A percentile compares a stretch with the other conserved stretches of the same genome.
These are phyloP conservation scores for Athalia cordata DNA, from an alignment of 2,888 invertebrate genomes.

Conservation along the genomic window DNA sequence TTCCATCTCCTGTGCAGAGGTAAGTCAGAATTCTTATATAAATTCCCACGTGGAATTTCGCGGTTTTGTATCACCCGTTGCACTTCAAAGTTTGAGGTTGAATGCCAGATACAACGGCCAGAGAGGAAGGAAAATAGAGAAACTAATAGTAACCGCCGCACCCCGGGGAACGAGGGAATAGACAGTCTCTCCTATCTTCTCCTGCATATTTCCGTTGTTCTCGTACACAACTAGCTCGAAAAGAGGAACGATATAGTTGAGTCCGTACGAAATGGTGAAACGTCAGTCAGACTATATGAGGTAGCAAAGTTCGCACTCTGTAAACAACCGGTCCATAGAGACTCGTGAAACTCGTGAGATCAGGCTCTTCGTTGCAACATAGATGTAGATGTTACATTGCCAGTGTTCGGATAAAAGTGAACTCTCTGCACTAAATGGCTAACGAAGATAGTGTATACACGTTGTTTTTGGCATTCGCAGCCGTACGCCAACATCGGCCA, in stretches of 20 bases:
- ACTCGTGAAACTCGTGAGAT: constrained; percentile 16
- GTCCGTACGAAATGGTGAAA: too few species aligned
- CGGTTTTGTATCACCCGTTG: background rate
- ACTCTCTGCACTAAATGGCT: constrained; percentile 35
- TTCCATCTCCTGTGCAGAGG: constrained; percentile 90
- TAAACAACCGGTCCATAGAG: constrained; percentile 43
- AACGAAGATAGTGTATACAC: constrained; percentile 38
- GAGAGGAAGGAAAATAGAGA: background rate
- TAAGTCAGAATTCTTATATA: constrained; percentile 73
- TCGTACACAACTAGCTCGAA: background rate
- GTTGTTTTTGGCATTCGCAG: constrained; percentile 41
- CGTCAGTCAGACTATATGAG: constrained; percentile 13
- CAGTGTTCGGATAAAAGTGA: constrained; percentile 10
- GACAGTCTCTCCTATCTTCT: background rate
- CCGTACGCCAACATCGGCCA: constrained; percentile 10
- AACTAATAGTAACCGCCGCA: too few species aligned
- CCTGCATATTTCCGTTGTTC: background rate
- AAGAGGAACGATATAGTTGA: background rate
- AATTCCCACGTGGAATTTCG: constrained; percentile 11
- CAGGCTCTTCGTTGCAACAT: background rate
- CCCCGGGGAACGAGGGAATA: too few species aligned
- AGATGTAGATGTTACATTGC: background rate
- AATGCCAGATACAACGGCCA: too few species aligned
- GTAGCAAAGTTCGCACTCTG: constrained; percentile 20
- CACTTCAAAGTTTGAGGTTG: background rate